phyloP scores from a whole-genome alignment of 2,797 vertebrate species.

The Rhynchotus rufescens region DNA sequence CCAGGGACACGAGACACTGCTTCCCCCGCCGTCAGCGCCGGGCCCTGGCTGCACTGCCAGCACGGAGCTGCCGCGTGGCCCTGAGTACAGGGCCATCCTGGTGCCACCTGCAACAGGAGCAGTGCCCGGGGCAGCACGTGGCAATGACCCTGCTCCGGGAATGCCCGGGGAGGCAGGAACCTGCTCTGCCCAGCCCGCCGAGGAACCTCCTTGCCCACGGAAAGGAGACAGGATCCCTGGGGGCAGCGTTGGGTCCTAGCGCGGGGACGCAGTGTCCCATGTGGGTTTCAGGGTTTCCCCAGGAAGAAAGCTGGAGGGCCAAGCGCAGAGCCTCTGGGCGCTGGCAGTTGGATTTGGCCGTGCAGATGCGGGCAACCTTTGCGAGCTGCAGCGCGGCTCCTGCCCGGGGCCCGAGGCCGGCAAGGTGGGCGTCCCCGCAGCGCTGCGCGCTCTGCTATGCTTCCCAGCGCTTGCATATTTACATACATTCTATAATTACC shows the following conservation, averaged over 20 bases:
- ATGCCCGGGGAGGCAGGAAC: not conserved
- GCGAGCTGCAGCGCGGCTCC: not conserved
- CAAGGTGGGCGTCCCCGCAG: slow-evolving; percentile 13
- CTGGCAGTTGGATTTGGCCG: not conserved
- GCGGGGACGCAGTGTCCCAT: fast-evolving
- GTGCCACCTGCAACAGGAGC: too few relatives aligned
- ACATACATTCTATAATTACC: slow-evolving; percentile 86
- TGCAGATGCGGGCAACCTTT: not conserved
- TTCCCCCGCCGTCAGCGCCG: too few relatives aligned
- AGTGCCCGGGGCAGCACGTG: too few relatives aligned
- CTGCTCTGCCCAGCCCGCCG: not conserved
- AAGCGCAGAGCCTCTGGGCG: fast-evolving
- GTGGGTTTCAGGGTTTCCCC: not conserved
- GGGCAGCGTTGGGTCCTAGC: fast-evolving
- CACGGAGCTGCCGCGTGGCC: too few relatives aligned
- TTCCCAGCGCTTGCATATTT: slow-evolving; percentile 80
- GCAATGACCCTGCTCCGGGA: not conserved
- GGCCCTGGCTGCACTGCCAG: too few relatives aligned
- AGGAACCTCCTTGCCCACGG: not conserved
- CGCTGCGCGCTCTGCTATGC: slow-evolving; percentile 64
- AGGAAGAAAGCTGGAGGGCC: not conserved
- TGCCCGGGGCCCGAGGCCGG: not conserved
- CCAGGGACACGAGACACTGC: too few relatives aligned
- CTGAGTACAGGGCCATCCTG: too few relatives aligned
- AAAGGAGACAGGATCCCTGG: too few relatives aligned